phyloP scores from a whole-genome alignment of 2,797 vertebrate genomes.

The Acanthurus leucopareius region DNA sequence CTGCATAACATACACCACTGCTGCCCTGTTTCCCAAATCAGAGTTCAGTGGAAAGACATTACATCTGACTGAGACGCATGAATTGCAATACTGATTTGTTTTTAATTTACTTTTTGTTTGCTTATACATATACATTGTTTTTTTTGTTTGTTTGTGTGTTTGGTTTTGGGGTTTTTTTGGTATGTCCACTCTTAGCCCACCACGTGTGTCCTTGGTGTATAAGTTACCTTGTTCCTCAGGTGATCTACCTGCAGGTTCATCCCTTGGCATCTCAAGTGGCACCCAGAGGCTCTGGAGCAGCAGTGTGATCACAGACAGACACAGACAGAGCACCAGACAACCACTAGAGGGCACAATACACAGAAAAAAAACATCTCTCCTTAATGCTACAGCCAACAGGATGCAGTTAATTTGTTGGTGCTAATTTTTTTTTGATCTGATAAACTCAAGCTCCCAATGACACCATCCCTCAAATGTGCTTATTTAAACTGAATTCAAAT shows the following conservation, averaged over 20 bases:
- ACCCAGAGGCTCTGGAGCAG: constrained; percentile 82
- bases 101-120: too few relatives aligned
- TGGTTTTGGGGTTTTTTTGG: not conserved
- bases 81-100: too few relatives aligned
- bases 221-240: constrained; percentile 73
- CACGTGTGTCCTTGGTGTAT: not conserved
- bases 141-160: not conserved
- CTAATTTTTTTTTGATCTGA: too few relatives aligned
- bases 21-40: not conserved
- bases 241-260: constrained; percentile 67
- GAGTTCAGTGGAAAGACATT: not conserved
- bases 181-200: not conserved
- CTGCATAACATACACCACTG: constrained; percentile 3
- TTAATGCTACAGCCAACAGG: not conserved
- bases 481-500: too few relatives aligned
- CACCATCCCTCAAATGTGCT: too few relatives aligned
- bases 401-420: too few relatives aligned
- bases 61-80: too few relatives aligned
- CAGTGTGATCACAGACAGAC: constrained; percentile 75
- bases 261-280: constrained; percentile 64
- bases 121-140: constrained; percentile 7
- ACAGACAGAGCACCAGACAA: constrained; percentile 80
- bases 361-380: constrained; percentile 7
- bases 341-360: constrained; percentile 76
- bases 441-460: too few relatives aligned